These are phyloP conservation scores for Halcyon leucocephala DNA, from an alignment of 2,797 vertebrate species.

Conservation along the genomic window DNA sequence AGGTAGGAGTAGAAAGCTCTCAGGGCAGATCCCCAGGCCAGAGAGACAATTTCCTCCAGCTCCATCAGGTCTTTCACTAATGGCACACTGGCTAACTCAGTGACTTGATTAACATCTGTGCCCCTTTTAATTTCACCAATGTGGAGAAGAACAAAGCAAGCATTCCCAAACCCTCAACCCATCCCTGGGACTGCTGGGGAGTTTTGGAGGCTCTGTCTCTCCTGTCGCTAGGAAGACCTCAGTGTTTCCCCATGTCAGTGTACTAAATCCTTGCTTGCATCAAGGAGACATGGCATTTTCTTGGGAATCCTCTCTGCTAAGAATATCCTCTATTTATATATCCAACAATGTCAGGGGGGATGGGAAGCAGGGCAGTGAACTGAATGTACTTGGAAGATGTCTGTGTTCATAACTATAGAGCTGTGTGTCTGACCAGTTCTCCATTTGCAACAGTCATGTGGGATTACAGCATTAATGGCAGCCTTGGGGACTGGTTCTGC, in stretches of 20 bases:
- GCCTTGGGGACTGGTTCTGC: rapidly evolving
- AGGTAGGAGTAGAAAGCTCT: background rate
- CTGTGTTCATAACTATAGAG: conserved; percentile 26
- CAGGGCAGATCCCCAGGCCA: background rate
- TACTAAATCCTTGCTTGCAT: conserved; percentile 36
- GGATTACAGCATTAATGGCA: background rate
- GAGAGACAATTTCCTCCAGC: background rate
- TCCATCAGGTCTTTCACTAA: background rate
- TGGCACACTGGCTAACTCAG: background rate
- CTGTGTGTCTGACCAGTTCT: background rate
- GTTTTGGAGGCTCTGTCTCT: rapidly evolving
- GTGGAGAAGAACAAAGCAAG: background rate
- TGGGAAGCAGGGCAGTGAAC: conserved; percentile 53
- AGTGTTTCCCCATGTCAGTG: background rate
- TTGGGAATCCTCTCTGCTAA: conserved; percentile 70
- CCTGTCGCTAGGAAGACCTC: background rate
- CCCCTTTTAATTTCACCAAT: background rate
- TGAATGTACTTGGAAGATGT: conserved; percentile 64
- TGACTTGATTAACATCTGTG: background rate
- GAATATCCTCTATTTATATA: conserved; percentile 68
- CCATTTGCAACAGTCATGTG: background rate
- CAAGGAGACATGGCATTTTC: conserved; percentile 56
- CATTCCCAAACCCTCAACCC: background rate
- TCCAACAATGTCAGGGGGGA: background rate
- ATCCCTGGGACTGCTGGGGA: background rate